These are phyloP conservation scores for Ophiothrix spiculata DNA, from an alignment of 35 echinoderm and acorn worm species.

Conservation along the genomic window DNA sequence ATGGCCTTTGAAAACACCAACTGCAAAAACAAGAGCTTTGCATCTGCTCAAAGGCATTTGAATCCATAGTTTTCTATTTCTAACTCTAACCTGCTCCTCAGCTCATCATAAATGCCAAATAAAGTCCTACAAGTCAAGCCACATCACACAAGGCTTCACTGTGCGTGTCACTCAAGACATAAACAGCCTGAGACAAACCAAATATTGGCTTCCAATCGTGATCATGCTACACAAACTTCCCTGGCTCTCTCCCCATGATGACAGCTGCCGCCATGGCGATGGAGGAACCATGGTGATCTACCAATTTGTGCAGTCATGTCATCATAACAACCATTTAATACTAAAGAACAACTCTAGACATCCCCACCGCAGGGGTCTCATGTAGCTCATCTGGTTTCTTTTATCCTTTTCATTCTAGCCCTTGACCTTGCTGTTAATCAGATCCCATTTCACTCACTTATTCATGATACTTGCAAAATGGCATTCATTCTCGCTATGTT, in stretches of 20 bases:
- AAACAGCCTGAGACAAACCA: background rate
- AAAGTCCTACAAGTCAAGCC: too few relatives aligned
- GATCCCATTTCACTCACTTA: conserved; percentile 1
- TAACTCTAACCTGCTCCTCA: too few relatives aligned
- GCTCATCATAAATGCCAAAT: too few relatives aligned
- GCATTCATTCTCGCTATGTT: too few relatives aligned
- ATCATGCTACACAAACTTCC: background rate
- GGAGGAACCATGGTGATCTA: background rate
- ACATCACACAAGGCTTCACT: too few relatives aligned
- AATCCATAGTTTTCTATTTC: too few relatives aligned
- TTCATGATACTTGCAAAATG: too few relatives aligned
- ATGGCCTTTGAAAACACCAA: too few relatives aligned
- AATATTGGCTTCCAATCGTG: background rate
- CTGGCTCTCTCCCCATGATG: background rate
- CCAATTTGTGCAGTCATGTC: background rate
- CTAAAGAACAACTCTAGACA: background rate
- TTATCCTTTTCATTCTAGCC: background rate
- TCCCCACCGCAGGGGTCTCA: background rate
- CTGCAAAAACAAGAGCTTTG: too few relatives aligned
- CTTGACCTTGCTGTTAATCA: background rate
- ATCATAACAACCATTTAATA: background rate
- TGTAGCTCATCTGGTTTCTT: background rate
- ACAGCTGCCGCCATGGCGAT: conserved; percentile 1
- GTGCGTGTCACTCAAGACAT: too few relatives aligned
- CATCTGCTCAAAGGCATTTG: too few relatives aligned